A percentile compares a stretch with the other conserved stretches of the same genome.
phyloP scores from a whole-genome alignment of 2,113 vertebrate genomes.

The Rhinichthys klamathensis region DNA sequence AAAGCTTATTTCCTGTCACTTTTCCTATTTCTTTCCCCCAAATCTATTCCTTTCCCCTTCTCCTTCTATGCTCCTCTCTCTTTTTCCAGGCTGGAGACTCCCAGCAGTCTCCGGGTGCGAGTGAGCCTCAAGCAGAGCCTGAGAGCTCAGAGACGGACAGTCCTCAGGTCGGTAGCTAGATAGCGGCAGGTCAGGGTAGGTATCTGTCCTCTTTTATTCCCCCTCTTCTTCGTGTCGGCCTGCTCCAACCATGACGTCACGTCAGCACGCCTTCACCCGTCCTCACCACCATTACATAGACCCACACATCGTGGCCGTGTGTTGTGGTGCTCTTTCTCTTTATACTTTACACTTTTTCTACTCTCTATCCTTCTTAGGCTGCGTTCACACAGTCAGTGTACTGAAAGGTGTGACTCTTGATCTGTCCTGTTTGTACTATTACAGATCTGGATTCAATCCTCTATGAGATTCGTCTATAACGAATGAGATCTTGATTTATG shows the following conservation, averaged over 20 bases:
- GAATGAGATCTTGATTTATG: neutral
- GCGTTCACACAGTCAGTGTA: conserved; percentile 3
- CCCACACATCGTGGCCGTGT: conserved; percentile 53
- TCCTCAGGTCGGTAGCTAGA: conserved; percentile 99
- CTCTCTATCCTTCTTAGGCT: neutral
- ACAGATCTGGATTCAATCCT: neutral
- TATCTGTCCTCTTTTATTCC: conserved; percentile 82
- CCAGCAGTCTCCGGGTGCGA: conserved; percentile 92
- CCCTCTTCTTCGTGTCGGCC: conserved; percentile 49
- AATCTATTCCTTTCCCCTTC: neutral
- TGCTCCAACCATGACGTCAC: conserved; percentile 50
- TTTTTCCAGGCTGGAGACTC: conserved; percentile 88
- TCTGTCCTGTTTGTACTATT: neutral
- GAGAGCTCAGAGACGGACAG: conserved; percentile 88
- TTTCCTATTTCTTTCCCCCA: neutral
- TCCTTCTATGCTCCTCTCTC: neutral
- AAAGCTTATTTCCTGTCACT: conserved; percentile 20
- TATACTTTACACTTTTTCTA: neutral
- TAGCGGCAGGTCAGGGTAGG: conserved; percentile 95
- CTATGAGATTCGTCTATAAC: too few species aligned
- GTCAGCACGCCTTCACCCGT: conserved; percentile 44
- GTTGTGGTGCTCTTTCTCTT: conserved; percentile 45
- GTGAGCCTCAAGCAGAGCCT: conserved; percentile 91
- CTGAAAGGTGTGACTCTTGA: neutral
- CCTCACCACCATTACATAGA: conserved; percentile 46